Conservation (phyloP, 2,113 vertebrate species). For the Albula glossodonta region DNA sequence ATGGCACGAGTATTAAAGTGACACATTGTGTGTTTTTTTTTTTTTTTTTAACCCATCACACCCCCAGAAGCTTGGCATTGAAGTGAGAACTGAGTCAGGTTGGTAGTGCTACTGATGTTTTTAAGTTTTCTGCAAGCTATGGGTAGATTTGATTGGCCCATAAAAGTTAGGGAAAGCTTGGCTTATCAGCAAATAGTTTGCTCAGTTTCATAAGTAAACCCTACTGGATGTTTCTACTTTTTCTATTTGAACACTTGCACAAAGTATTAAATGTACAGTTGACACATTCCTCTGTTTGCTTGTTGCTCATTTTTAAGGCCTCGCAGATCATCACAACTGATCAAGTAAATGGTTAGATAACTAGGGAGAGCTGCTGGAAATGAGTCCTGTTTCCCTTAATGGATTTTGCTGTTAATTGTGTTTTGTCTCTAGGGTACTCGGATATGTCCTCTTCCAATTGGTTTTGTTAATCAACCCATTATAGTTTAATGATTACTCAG, state of each 20-base stretch:
- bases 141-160: no score
- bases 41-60: no score
- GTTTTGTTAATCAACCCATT: slow-evolving; percentile 1
- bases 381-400: neutral
- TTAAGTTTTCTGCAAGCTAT: no score
- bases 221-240: neutral
- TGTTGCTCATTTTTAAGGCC: neutral
- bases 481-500: neutral
- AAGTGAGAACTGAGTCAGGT: no score
- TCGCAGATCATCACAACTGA: neutral
- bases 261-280: neutral
- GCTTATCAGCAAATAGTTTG: neutral
- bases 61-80: no score
- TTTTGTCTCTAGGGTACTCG: neutral
- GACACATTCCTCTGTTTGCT: neutral
- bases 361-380: neutral
- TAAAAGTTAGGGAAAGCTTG: no score
- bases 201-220: neutral
- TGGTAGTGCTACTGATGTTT: no score
- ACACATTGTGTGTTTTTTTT: no score
- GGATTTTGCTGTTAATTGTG: slow-evolving; percentile 10
- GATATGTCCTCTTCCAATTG: neutral
- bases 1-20: no score
- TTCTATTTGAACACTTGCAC: neutral
- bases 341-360: neutral